Evolutionary conservation across 2,797 vertebrate genomes (phyloP), one percentile per base, ranked within the genome.

Genomic region (Eulemur albifrons): DNA sequence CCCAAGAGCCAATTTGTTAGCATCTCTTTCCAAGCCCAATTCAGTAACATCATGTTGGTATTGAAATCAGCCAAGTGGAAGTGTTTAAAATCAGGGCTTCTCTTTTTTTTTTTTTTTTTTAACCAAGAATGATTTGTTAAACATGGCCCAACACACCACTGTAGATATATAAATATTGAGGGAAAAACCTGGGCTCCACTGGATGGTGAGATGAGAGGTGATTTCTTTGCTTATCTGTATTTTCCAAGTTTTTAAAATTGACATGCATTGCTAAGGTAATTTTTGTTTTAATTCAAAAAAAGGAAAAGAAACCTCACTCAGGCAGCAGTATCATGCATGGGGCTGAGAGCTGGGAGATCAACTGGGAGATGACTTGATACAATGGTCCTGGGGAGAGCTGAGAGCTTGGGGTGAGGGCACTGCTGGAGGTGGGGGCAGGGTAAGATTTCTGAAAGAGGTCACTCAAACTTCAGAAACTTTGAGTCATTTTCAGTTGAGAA

Each of bases 11-110:
- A 65, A 88, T 92, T 93, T 94, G 48, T 90, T 92, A 93, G 45
- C n/a, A 89, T 81, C 70, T 95, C 85, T 91, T 97, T 84, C 40
- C 84, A 84, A 80, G 70, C 87, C 67, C 48, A 81, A 52, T 90
- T 94, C 75, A 67, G n/a, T 88, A 80, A 90, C 13, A 48, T 52
- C 72, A 15, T 61, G 23, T 85, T 80, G 81, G 52, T 88, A 86
- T 75, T 93, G 76, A 90, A 84, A 92, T 80, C 67, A 94, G 77
- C 88, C 50, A 67, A 76, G 52, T 87, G 52, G 59, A 92, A 90
- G 67, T 93, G 75, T 96, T 95, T 92, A 87, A 88, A 89, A 79
- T 93, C 17, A 87, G 54, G 43, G 57, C 40, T n/a, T 52, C 82
- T 43, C 75, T 48, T 15, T 27, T 75, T 73, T 72, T 35, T 52